Conservation (phyloP, 2,113 vertebrate genomes). For the Synchiropus splendidus region DNA sequence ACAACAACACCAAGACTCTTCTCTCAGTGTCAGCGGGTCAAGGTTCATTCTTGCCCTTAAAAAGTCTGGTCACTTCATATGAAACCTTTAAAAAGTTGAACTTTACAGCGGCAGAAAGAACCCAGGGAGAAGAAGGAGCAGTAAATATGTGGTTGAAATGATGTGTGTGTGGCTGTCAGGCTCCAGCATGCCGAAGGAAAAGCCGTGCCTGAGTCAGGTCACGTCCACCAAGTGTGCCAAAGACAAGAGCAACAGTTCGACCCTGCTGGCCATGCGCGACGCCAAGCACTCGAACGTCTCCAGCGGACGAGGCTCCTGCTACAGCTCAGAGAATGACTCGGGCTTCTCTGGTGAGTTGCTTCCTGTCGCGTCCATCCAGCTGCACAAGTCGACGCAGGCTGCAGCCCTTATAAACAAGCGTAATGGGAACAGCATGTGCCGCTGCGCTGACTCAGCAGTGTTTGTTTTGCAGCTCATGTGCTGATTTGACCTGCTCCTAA, state of each 20-base stretch:
- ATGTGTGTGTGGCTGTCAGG: slow-evolving; percentile 12
- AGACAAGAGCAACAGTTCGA: slow-evolving; percentile 53
- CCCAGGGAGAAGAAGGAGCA: too few species aligned
- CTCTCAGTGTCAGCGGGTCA: too few species aligned
- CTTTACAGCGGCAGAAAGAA: too few species aligned
- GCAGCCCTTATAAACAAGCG: background rate
- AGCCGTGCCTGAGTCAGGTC: slow-evolving; percentile 15
- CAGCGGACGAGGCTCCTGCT: slow-evolving; percentile 31
- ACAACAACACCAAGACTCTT: too few species aligned
- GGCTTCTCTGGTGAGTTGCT: slow-evolving; percentile 59
- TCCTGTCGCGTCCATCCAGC: background rate
- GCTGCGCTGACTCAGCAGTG: too few species aligned
- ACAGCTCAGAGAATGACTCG: slow-evolving; percentile 65
- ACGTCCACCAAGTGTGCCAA: slow-evolving; percentile 34
- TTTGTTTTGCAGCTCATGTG: too few species aligned
- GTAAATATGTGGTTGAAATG: too few species aligned
- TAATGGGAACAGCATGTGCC: too few species aligned
- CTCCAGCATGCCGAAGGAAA: slow-evolving; percentile 51
- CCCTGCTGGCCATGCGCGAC: slow-evolving; percentile 32
- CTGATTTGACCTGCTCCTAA: too few species aligned
- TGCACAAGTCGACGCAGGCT: slow-evolving; percentile 4
- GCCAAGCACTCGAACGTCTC: slow-evolving; percentile 8
- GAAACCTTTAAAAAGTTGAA: too few species aligned
- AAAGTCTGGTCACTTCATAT: too few species aligned
- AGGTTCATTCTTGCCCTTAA: too few species aligned